These are phyloP conservation scores for Lamellibrachia luymesi DNA, from an alignment of 1,140 invertebrate genomes.

Conservation along the genomic window DNA sequence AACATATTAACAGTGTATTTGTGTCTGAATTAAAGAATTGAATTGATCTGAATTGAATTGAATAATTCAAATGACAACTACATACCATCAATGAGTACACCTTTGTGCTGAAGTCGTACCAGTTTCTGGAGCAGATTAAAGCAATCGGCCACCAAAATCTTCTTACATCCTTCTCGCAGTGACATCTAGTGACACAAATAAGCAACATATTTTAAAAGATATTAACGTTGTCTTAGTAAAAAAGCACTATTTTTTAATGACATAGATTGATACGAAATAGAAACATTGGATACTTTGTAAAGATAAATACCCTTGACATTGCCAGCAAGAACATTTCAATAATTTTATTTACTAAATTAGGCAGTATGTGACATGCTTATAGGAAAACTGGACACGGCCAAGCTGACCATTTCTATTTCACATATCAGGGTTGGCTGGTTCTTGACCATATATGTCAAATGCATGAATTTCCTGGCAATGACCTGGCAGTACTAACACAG, in stretches of 20 bases:
- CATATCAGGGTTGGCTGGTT: too few relatives aligned
- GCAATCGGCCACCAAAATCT: slow-evolving; percentile 84
- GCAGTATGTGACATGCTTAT: too few relatives aligned
- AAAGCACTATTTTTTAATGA: neutral
- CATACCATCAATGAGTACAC: slow-evolving; percentile 68
- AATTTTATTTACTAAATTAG: too few relatives aligned
- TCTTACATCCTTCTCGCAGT: slow-evolving; percentile 83
- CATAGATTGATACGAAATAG: neutral
- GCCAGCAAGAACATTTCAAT: too few relatives aligned
- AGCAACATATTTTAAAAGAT: slow-evolving; percentile 2
- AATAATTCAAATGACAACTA: slow-evolving; percentile 15
- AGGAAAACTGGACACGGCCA: too few relatives aligned
- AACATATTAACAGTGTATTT: slow-evolving; percentile 75
- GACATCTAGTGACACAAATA: slow-evolving; percentile 64
- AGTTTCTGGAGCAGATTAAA: slow-evolving; percentile 83
- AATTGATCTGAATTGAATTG: neutral
- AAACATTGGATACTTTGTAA: too few relatives aligned
- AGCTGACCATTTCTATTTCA: too few relatives aligned
- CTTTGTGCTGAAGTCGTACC: slow-evolving; percentile 74
- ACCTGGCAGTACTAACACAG: neutral
- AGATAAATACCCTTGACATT: neutral
- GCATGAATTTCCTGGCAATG: neutral
- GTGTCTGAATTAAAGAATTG: slow-evolving; percentile 58
- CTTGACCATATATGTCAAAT: too few relatives aligned
- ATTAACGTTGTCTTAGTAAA: neutral